A percentile compares a stretch with the other conserved stretches of the same genome.
These are phyloP conservation scores for Drosophila leonis DNA, from an alignment of 2,888 invertebrate species.

Conservation along the genomic window DNA sequence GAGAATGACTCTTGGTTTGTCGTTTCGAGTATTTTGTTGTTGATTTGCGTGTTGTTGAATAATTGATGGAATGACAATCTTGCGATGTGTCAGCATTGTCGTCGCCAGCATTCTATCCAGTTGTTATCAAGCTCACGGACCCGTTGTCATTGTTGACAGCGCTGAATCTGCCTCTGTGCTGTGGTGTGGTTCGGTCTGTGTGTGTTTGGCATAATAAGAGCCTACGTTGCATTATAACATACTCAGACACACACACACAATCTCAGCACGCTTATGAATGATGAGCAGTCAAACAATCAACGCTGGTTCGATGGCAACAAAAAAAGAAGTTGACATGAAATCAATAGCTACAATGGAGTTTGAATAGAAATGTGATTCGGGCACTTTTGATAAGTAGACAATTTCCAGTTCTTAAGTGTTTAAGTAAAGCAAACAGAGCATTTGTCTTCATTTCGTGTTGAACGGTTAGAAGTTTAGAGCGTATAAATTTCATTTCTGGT, in stretches of 20 bases:
- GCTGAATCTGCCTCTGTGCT: conserved; percentile 24
- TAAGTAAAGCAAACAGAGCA: conserved; percentile 5
- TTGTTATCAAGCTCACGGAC: conserved; percentile 55
- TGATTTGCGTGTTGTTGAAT: conserved; percentile 77
- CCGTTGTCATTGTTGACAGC: conserved; percentile 6
- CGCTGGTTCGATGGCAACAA: conserved; percentile 4
- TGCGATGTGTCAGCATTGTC: conserved; percentile 77
- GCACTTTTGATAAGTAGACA: conserved; percentile 4
- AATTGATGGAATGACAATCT: conserved; percentile 80
- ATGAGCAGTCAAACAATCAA: conserved; percentile 71
- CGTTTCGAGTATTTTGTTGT: conserved; percentile 64
- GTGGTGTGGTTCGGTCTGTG: not conserved
- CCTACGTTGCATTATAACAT: conserved; percentile 61
- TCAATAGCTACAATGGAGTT: conserved; percentile 43
- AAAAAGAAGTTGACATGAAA: conserved; percentile 40
- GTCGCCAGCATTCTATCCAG: conserved; percentile 41
- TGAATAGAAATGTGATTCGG: conserved; percentile 25
- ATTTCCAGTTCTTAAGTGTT: conserved; percentile 1
- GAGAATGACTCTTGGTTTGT: conserved; percentile 58
- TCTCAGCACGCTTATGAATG: conserved; percentile 56
- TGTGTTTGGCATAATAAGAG: conserved; percentile 70
- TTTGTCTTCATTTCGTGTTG: conserved; percentile 23
- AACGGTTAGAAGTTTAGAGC: conserved; percentile 37
- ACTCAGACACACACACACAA: conserved; percentile 20
- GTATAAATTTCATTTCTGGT: conserved; percentile 73